phyloP scores from a whole-genome alignment of 2,797 vertebrate genomes.

The Enteromius treurensis region DNA sequence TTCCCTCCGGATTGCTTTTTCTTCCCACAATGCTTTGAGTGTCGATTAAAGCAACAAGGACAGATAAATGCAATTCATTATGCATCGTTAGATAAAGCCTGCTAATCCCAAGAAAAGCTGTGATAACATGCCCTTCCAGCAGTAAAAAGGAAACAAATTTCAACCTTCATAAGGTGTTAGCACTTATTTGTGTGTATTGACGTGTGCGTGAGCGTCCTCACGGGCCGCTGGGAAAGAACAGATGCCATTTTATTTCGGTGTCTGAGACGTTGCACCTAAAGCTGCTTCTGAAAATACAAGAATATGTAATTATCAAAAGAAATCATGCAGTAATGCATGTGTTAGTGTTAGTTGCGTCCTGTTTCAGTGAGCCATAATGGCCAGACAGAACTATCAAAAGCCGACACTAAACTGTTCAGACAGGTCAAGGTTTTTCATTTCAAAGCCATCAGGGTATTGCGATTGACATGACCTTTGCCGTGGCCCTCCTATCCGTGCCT shows the following conservation, averaged over 20 bases:
- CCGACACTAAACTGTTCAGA: conserved; percentile 55
- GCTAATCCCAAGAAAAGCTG: conserved; percentile 48
- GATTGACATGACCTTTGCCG: conserved; percentile 55
- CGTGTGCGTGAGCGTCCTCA: neutral
- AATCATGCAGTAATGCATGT: neutral
- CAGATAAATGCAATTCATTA: conserved; percentile 50
- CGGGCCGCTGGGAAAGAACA: neutral
- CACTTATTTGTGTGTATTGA: conserved; percentile 20
- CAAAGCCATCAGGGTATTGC: conserved; percentile 56
- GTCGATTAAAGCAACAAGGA: conserved; percentile 43
- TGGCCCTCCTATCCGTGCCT: conserved; percentile 11
- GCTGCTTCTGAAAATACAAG: neutral
- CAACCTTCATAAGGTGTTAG: conserved; percentile 40
- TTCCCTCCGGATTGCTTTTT: conserved; percentile 30
- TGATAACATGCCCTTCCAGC: conserved; percentile 47
- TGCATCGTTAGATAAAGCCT: conserved; percentile 42
- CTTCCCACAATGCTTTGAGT: conserved; percentile 42
- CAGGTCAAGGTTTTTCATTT: conserved; percentile 63
- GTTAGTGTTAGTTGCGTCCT: neutral
- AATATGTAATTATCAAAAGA: neutral
- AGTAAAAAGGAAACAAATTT: conserved; percentile 36
- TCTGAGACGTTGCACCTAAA: neutral
- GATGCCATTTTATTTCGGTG: neutral
- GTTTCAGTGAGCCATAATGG: conserved; percentile 46
- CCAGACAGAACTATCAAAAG: conserved; percentile 56